phyloP scores from a whole-genome alignment of 2,113 vertebrate species.

The Lepus americanus region DNA sequence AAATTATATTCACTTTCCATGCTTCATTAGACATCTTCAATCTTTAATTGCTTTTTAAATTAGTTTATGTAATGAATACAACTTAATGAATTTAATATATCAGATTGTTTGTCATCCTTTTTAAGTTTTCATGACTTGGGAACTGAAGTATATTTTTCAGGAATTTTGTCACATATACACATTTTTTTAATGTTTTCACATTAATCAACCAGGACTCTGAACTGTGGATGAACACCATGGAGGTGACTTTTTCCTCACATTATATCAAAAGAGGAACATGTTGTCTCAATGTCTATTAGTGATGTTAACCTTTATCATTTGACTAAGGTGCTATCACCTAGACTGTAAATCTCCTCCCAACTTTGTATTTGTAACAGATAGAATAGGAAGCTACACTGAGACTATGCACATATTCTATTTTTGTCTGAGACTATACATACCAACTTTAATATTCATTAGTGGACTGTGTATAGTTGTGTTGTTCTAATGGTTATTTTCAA shows the following conservation, averaged over 20 bases:
- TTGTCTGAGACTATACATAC: background rate
- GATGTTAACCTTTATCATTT: background rate
- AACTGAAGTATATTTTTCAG: background rate
- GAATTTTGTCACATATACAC: background rate
- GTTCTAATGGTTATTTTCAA: background rate
- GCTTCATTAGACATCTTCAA: background rate
- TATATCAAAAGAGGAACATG: accelerated
- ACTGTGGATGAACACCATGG: background rate
- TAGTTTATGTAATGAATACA: too few relatives aligned
- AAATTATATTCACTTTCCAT: background rate
- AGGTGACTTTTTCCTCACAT: background rate
- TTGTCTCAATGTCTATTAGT: background rate
- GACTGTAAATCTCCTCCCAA: background rate
- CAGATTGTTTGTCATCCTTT: background rate
- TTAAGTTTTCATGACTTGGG: background rate
- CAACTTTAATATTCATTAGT: background rate
- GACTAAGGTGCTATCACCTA: background rate
- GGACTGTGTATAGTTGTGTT: background rate
- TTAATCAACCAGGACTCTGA: background rate
- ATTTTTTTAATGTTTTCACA: background rate
- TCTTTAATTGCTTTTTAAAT: background rate
- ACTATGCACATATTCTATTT: background rate
- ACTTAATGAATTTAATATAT: too few relatives aligned
- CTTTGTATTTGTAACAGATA: background rate
- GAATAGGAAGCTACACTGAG: background rate